phyloP scores from a whole-genome alignment of 2,113 vertebrate species.

The Chitala chitala region DNA sequence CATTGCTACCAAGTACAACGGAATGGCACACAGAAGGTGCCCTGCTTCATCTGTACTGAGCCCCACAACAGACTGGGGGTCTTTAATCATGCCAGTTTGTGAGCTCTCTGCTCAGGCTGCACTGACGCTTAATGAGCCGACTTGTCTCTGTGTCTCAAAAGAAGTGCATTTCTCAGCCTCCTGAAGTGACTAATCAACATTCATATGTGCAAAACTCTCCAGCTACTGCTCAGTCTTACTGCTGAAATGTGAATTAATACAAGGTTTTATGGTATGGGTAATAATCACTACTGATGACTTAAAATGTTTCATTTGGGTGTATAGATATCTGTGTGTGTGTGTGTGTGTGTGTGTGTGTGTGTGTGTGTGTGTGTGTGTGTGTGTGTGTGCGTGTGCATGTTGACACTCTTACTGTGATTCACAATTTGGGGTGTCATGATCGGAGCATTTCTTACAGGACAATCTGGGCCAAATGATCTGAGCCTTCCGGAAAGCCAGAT shows the following conservation, averaged over 20 bases:
- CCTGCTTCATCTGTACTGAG: background rate
- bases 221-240: background rate
- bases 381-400: too few relatives aligned
- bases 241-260: background rate
- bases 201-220: background rate
- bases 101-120: background rate
- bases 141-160: background rate
- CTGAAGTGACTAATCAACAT: slow-evolving; percentile 18
- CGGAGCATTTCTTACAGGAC: background rate
- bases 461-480: background rate
- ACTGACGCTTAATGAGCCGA: background rate
- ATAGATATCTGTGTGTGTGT: too few relatives aligned
- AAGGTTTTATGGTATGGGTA: background rate
- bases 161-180: background rate
- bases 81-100: slow-evolving; percentile 12
- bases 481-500: background rate
- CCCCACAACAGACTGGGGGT: slow-evolving; percentile 4
- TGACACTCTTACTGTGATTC: background rate
- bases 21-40: background rate
- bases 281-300: background rate
- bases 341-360: too few relatives aligned
- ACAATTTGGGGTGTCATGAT: background rate
- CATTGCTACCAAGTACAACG: background rate
- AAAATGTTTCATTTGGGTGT: too few relatives aligned
- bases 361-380: too few relatives aligned